phyloP scores from a whole-genome alignment of 1,140 invertebrate species.

The Monochamus saltuarius region DNA sequence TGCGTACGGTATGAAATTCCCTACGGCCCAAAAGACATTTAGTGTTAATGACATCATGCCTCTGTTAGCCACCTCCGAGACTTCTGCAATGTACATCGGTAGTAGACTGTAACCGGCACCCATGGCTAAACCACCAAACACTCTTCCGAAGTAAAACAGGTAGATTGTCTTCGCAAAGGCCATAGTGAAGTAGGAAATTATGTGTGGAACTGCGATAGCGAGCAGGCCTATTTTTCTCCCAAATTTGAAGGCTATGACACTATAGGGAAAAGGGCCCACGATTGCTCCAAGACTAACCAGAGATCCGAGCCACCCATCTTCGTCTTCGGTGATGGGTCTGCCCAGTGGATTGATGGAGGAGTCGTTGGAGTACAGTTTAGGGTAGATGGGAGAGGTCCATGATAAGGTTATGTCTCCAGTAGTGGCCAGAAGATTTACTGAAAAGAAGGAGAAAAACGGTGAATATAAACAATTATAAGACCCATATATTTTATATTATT shows the following conservation, averaged over 20 bases:
- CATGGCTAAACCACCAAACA: conserved; percentile 65
- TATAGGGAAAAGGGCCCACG: conserved; percentile 52
- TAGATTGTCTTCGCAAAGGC: conserved; percentile 55
- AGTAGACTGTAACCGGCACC: conserved; percentile 65
- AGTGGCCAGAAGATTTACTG: conserved; percentile 65
- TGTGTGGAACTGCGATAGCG: conserved; percentile 56
- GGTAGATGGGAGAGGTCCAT: conserved; percentile 71
- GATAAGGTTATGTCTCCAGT: conserved; percentile 65
- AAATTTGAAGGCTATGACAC: conserved; percentile 45
- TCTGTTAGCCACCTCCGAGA: conserved; percentile 65
- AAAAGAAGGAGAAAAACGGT: conserved; percentile 21
- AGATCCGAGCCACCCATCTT: conserved; percentile 73
- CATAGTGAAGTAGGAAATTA: conserved; percentile 67
- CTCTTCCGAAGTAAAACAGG: conserved; percentile 56
- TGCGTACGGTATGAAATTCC: conserved; percentile 35
- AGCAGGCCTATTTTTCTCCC: conserved; percentile 52
- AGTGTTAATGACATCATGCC: conserved; percentile 51
- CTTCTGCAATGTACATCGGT: conserved; percentile 66
- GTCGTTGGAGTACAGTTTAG: conserved; percentile 53
- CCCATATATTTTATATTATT: too few species aligned
- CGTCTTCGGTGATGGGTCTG: conserved; percentile 50
- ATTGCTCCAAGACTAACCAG: conserved; percentile 76
- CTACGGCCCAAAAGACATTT: conserved; percentile 33
- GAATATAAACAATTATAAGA: too few species aligned
- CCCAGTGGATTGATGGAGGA: conserved; percentile 42